Evolutionary conservation across 2,113 vertebrate species (phyloP), one percentile per base, ranked within the genome.

Genomic region (Limanda limanda): DNA sequence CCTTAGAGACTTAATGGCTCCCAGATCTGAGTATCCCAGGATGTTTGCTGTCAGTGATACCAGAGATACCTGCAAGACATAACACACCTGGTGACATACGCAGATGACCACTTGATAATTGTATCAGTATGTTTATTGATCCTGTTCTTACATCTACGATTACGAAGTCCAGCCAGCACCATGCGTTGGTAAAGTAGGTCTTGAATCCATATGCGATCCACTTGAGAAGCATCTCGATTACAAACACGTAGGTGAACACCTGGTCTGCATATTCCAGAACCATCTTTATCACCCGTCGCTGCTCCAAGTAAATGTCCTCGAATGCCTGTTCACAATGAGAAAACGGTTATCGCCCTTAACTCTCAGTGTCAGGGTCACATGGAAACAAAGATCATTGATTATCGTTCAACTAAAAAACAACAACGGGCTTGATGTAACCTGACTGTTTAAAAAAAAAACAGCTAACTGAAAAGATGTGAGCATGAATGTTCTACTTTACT

Each of bases 121-220:
- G 15, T 18, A 6, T 23, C 23, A 25, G 2, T 18, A 10, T 1
- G 40, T 13, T 52, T 17, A 51, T 21, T 37, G 25, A 69, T 5
- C 11, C 8, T 14, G 6, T 57, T 71, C 98, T 92, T 89, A 98
- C 97, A 0, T 97, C 97, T 1, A 99, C 97, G 0, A 99, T 97
- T 75, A 99, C 95, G 90, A 99, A 99, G 88, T 99, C 98, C 0
- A 99, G 94, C 97, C 97, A 98, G 92, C 97, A 98, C 98, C 98
- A 99, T 0, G 97, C 97, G 0, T 98, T 98, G 80, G 97, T 99
- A 94, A 99, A 99, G 81, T 98, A 99, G 5, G 95, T 95, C 84
- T 97, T 96, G 92, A 96, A 98, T 63, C 98, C 98, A 0, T 97
- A 98, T 2, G 97, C 97, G 2, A 95, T 88, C 97, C 97, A 99